Evolutionary conservation across 30 jellyfish, hydroid and myxozoan genomes (phyloP), one percentile per base, ranked within the genome.

Genomic region (Nemopilema nomurai): DNA sequence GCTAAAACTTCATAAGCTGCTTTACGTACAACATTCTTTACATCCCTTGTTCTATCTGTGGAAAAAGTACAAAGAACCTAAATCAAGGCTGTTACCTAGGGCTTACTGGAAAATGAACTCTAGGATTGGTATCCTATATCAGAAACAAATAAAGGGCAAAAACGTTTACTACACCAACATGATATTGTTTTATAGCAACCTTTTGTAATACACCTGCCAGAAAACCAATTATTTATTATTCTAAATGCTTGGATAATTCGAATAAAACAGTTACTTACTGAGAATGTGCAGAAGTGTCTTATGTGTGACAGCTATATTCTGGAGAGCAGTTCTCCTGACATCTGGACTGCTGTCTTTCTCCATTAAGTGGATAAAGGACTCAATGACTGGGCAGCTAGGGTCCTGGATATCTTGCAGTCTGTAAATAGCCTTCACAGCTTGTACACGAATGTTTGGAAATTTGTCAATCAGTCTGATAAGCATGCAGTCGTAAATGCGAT

Each of bases 381-480:
- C 93, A 64, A 94, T 83, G 31, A 94, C 97, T 51, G 99, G 97
- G 53, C 99, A 94, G 24, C 82, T 69, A 1, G 87, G 96, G 69
- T 94, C 99, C 69, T 81, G 85, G 1, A 96, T 88, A 72, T 94
- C 97, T 53, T 94, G 99, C 67, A 94, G 84, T 28, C 99, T 86
- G 81, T 67, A 83, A 19, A 94, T 80, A 0, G 99, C 99, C 21
- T 84, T 63, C 22, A 90, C 96, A 17, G 99, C 99, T 62, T 89
- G 97, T 19, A 90, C 90, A 26, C 99, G 90, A 53, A 94, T 82
- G 51, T 71, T 65, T 17, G 99, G 97, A 63, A 85, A 85, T 66
- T 86, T 94, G 76, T 94, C 99, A 20, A 81, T 94, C 22, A 94
- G 79, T 33, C 99, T 86, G 32, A 84, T 67, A 77, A 93, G 82